A percentile compares a stretch with the other conserved stretches of the same genome.
These are phyloP conservation scores for Sphenopsis melanotis DNA, from an alignment of 2,797 vertebrate species.

Conservation along the genomic window DNA sequence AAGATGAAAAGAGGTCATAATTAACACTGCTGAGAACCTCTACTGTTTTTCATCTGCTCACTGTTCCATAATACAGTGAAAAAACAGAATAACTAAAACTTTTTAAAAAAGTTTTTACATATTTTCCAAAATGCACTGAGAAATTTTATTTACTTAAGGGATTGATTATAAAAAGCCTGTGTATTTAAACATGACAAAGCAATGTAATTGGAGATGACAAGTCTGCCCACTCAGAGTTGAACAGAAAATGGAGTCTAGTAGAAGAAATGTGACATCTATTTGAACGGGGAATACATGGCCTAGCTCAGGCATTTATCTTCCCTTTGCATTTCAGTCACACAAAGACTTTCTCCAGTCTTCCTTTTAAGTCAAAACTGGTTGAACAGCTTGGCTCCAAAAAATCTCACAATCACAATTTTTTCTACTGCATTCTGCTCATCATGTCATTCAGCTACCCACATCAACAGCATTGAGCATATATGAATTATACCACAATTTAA, in stretches of 20 bases:
- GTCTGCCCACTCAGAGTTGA: not conserved
- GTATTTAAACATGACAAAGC: not conserved
- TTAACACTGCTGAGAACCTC: not conserved
- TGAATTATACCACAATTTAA: not conserved
- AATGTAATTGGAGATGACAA: not conserved
- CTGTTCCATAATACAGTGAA: not conserved
- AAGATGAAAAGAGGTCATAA: not conserved
- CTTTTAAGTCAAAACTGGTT: not conserved
- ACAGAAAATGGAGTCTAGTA: not conserved
- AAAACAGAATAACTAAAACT: not conserved
- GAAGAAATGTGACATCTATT: not conserved
- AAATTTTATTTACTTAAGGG: not conserved
- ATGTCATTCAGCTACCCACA: not conserved
- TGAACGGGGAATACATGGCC: not conserved
- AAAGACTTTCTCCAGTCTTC: not conserved
- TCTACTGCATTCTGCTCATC: not conserved
- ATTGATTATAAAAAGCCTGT: not conserved
- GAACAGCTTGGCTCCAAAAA: not conserved
- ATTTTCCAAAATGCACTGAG: not conserved
- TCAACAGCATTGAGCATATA: not conserved
- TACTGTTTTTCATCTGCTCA: not conserved
- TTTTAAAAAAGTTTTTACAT: not conserved
- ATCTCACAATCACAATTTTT: not conserved
- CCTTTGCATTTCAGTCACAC: not conserved
- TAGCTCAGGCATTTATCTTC: not conserved